Conservation (phyloP, 2,113 vertebrate genomes). For the Spilogale gracilis region DNA sequence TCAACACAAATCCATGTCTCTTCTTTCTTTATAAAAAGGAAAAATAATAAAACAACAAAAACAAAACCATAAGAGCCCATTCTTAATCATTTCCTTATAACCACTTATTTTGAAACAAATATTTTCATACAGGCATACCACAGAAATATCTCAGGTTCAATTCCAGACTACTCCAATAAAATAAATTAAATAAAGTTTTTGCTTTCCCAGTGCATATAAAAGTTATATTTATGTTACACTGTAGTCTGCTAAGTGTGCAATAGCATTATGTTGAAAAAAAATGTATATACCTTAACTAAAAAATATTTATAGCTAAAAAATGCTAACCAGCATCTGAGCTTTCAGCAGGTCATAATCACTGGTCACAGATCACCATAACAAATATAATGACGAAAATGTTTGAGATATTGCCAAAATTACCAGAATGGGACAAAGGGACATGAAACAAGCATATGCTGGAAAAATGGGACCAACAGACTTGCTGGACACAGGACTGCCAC, state of each 20-base stretch:
- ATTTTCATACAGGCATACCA: neutral
- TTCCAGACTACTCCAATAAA: neutral
- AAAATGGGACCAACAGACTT: neutral
- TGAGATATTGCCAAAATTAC: neutral
- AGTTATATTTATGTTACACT: neutral
- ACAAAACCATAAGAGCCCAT: neutral
- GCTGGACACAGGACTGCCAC: neutral
- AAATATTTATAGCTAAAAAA: neutral
- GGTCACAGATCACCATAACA: neutral
- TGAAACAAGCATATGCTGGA: neutral
- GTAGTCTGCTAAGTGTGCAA: neutral
- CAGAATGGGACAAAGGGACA: neutral
- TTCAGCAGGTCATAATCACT: neutral
- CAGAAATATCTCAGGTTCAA: neutral
- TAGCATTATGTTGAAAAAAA: neutral
- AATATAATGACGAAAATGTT: neutral
- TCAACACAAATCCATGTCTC: neutral
- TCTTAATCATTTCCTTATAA: neutral
- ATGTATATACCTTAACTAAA: neutral
- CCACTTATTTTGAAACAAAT: conserved; percentile 18
- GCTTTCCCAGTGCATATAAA: neutral
- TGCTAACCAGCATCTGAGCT: neutral
- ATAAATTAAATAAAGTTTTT: neutral
- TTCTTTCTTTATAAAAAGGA: neutral
- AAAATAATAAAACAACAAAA: conserved; percentile 4